These are phyloP conservation scores for Lapara coniferarum DNA, from an alignment of 2,888 invertebrate genomes.

Conservation along the genomic window DNA sequence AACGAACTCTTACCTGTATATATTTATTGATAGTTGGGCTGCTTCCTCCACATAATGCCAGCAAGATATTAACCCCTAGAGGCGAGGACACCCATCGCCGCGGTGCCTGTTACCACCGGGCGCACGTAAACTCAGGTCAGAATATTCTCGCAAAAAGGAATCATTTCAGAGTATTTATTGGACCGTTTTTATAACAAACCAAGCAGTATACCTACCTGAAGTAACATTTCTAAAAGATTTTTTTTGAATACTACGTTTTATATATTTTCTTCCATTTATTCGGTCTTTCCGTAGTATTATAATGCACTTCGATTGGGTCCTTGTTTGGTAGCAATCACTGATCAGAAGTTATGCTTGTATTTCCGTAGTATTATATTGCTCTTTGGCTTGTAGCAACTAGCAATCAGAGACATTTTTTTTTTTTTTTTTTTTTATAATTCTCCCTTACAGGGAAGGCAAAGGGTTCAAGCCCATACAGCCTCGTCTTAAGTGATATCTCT, in stretches of 20 bases:
- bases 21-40: neutral
- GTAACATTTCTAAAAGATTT: neutral
- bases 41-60: constrained; percentile 27
- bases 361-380: too few relatives aligned
- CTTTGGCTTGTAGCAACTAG: too few relatives aligned
- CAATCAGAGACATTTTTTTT: too few relatives aligned
- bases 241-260: neutral
- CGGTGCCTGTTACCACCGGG: constrained; percentile 35
- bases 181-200: neutral
- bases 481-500: too few relatives aligned
- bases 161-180: neutral
- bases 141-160: neutral
- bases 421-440: too few relatives aligned
- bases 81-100: constrained; percentile 42
- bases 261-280: too few relatives aligned
- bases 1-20: neutral
- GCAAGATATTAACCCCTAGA: constrained; percentile 37
- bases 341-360: too few relatives aligned
- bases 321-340: too few relatives aligned
- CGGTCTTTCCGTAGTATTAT: too few relatives aligned
- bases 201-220: neutral
- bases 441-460: too few relatives aligned
- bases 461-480: too few relatives aligned
- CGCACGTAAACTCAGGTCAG: constrained; percentile 25
- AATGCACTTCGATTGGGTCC: too few relatives aligned